Evolutionary conservation across 2,797 vertebrate genomes (phyloP), one percentile per base, ranked within the genome.

Genomic region (Sebastes trivittatus): DNA sequence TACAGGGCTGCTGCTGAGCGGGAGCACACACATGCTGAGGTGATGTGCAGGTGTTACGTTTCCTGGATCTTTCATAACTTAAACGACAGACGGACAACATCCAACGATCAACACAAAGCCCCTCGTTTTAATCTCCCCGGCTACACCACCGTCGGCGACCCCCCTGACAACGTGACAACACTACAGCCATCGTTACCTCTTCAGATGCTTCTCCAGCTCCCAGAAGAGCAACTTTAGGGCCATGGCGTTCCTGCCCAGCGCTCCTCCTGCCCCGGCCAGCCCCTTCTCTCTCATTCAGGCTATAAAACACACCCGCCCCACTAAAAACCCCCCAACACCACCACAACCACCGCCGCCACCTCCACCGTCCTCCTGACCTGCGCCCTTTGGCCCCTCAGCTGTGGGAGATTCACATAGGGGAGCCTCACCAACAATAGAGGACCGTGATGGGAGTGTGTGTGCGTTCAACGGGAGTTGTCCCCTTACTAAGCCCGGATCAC

Each of bases 151-250:
- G 5, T 18, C 1, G 2, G 16, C 3, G 3, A 54, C 18, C 66
- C 18, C 75, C 75, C 38, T 4, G 14, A 77, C 49, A 46, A 70
- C 38, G n/a, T 69, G 81, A 90, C 77, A 82, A 80, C 80, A 83
- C 73, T 32, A 77, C 82, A 84, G 85, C 62, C 72, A 81, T 80
- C 34, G 46, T 93, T 93, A 95, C 95, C 94, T 95, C 91, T 93
- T 94, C 82, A 94, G 90, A 90, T 94, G 93, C 77, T 91, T 92
- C 91, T 95, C 93, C 88, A 95, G 93, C 80, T 95, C 94, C 93
- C 93, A 95, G 91, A 95, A 94, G 88, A 95, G 85, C 87, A 94
- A 88, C 78, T 93, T 92, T 11, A 95, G 80, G 54, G 93, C 79
- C 93, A 93, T 92, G 79, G 66, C 64, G 72, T 93, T 80, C 85